phyloP scores from a whole-genome alignment of 2,113 vertebrate species.

The Hippopotamus amphibius region DNA sequence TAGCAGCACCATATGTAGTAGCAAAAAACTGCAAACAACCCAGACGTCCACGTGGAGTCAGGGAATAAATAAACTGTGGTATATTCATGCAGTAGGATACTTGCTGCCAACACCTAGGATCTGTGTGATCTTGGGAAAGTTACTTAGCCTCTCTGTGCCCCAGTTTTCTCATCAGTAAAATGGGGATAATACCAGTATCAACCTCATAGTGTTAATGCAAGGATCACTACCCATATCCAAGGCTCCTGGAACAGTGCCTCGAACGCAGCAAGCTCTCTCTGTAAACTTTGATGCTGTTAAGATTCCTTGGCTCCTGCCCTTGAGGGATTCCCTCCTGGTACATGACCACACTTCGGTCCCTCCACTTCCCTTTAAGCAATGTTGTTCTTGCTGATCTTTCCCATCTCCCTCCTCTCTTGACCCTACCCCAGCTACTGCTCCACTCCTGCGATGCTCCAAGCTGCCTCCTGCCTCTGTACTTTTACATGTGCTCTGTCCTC shows the following conservation, averaged over 20 bases:
- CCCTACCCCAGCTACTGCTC: fast-evolving
- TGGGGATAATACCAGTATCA: not conserved
- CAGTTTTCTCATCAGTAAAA: not conserved
- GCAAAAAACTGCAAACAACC: not conserved
- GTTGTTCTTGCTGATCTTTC: not conserved
- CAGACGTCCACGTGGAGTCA: not conserved
- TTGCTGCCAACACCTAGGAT: not conserved
- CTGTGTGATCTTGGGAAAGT: not conserved
- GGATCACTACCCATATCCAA: not conserved
- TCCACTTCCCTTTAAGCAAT: not conserved
- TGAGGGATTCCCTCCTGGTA: not conserved
- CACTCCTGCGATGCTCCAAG: not conserved
- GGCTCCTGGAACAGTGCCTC: not conserved
- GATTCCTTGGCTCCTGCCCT: not conserved
- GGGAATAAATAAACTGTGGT: not conserved
- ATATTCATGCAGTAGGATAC: not conserved
- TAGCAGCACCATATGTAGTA: not conserved
- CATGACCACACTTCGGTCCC: not conserved
- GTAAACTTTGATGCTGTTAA: not conserved
- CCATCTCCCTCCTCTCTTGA: not conserved
- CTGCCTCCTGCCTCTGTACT: not conserved
- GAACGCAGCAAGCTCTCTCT: not conserved
- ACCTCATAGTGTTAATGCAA: not conserved
- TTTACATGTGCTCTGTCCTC: not conserved
- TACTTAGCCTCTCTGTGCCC: not conserved